Evolutionary conservation across 1,140 invertebrate genomes (phyloP), one percentile per base, ranked within the genome.

Genomic region (Pachypeltis micranthus): DNA sequence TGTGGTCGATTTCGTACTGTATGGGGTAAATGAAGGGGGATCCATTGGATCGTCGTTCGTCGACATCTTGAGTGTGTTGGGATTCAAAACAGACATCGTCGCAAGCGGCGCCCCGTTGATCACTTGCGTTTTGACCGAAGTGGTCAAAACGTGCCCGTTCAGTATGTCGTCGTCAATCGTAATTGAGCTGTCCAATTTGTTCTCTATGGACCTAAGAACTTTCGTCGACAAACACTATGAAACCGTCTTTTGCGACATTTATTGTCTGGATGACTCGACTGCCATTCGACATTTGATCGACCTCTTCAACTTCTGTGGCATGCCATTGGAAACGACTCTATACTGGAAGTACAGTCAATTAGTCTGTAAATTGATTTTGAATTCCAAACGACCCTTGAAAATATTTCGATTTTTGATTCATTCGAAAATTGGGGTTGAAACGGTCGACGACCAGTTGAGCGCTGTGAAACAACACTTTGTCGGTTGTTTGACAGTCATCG

Each of bases 391-490:
- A 4, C 47, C 47, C 21, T 51, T 51, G 21, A 51, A 51, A 21
- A 51, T 51, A 4, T 51, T 51, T 21, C 10, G 47, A 21, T 51
- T 51, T 21, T 10, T 51, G 7, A 16, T 51, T 21, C 47, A 51
- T 4, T 21, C 7, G 12, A 51, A 21, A 21, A 21, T 16, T 16
- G 23, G 23, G 3, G 7, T 16, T 16, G 47, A 21, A 4, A 10
- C 19, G 4, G 47, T 21, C 7, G 10, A 51, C 4, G 19, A 10
- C 4, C 47, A 51, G 23, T 21, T 51, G 21, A 51, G 23, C 21
- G 47, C 23, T n/a, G 27, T 59, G 2, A 59, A 59, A 31, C 57
- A 59, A 25, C 26, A 59, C n/a, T 28, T 59, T 19, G 19, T 59
- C n/a, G 57, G 57, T n/a, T 59, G 26, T 19, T 34, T 59, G 10